Conservation (phyloP, 2,797 vertebrate species). For the Malacoraja senta region DNA sequence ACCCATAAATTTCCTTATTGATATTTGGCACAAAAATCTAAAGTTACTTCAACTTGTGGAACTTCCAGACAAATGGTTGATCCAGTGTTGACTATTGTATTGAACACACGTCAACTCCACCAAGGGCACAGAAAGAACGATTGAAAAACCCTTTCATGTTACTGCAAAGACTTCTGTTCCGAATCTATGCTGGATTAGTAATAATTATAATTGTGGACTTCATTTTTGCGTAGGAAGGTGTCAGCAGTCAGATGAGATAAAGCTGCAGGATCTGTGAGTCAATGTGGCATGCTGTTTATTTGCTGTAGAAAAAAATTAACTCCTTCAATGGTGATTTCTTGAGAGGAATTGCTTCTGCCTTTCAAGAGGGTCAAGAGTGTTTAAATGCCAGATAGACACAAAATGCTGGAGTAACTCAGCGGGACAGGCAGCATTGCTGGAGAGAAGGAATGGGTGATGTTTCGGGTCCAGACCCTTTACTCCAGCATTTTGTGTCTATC, state of each 20-base stretch:
- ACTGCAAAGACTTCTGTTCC: neutral
- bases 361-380: neutral
- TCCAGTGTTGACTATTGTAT: too few species aligned
- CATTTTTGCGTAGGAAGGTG: constrained; percentile 19
- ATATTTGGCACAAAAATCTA: neutral
- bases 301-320: neutral
- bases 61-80: neutral
- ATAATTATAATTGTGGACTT: constrained; percentile 29
- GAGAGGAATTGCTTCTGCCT: neutral
- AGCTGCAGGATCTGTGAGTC: constrained; percentile 27
- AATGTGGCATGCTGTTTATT: constrained; percentile 8
- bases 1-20: neutral
- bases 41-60: neutral
- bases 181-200: neutral
- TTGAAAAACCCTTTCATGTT: neutral
- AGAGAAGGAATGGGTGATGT: too few species aligned
- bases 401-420: too few species aligned
- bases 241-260: constrained; percentile 8
- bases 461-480: too few species aligned
- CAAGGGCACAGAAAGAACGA: neutral
- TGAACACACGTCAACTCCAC: neutral
- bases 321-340: neutral
- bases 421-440: too few species aligned
- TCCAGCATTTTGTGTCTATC: too few species aligned
- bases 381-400: too few species aligned